Evolutionary conservation across 2,797 vertebrate genomes (phyloP), one percentile per base, ranked within the genome.

Genomic region (Myotis findleyi): DNA sequence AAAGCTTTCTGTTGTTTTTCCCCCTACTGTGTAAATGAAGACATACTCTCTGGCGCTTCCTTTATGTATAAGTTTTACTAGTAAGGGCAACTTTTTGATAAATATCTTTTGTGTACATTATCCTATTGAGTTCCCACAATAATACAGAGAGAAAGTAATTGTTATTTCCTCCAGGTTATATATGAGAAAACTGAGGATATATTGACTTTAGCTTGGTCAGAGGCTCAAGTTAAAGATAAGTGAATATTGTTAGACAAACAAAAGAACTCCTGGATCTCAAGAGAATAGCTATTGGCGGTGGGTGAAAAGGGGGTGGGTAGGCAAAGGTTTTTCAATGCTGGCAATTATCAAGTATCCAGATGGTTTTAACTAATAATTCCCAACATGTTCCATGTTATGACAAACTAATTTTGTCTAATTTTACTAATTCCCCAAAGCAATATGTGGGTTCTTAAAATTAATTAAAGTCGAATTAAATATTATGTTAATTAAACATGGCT

Each of bases 381-480:
- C 82, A 96, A 93, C 95, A 95, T 95, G 88, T 86, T 94, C 59
- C 83, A 92, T 91, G 86, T 94, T 95, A 94, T 95, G 89, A 95
- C 91, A 97, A 75, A 95, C 82, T 95, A 95, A 96, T 97, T 96
- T 96, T 94, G 95, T 89, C 83, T 95, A 96, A 96, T 97, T 97
- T 95, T 87, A 62, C 95, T 96, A 97, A 97, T 97, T 96, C 83
- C 86, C 93, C 71, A 95, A 97, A 95, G 93, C 82, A 97, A 89
- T 96, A 96, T 93, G 86, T 95, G 88, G 36, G 64, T 96, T 96
- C 91, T 94, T 96, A 96, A 96, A 96, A 96, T 79, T 96, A 96
- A 97, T 97, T 96, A 93, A 97, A 97, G 79, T 91, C 69, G 51
- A 97, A 97, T 97, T 92, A 96, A 97, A 97, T 93, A 96, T 95